phyloP scores from a whole-genome alignment of 2,113 vertebrate species.

The Egretta garzetta region DNA sequence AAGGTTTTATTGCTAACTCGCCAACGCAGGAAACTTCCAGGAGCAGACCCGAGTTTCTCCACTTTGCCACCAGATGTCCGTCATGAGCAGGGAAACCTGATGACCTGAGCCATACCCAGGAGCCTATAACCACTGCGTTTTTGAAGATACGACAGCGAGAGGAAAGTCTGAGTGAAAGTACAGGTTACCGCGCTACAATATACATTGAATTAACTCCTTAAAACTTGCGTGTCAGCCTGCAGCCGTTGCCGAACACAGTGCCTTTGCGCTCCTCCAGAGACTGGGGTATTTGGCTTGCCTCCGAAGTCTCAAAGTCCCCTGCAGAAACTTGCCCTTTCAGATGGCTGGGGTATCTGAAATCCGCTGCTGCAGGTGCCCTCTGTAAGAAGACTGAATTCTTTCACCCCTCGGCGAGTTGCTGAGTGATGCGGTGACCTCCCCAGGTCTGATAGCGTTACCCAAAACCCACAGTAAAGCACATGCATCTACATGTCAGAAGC shows the following conservation, averaged over 20 bases:
- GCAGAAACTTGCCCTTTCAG: neutral
- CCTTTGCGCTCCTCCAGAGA: neutral
- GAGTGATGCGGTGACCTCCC: neutral
- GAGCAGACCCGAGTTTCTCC: conserved; percentile 49
- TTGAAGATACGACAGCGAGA: conserved; percentile 1
- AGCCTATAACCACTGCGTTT: conserved; percentile 19
- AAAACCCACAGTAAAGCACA: neutral
- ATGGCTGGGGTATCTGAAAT: neutral
- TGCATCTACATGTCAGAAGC: neutral
- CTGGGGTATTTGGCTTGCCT: neutral
- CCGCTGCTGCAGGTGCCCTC: neutral
- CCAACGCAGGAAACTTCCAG: neutral
- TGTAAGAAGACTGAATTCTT: neutral
- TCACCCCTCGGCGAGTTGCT: neutral
- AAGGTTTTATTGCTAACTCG: neutral
- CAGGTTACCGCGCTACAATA: neutral
- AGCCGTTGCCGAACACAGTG: neutral
- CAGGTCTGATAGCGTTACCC: neutral
- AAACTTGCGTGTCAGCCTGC: neutral
- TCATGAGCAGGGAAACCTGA: conserved; percentile 74
- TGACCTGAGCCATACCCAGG: neutral
- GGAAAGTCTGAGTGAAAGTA: conserved; percentile 40
- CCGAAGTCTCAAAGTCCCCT: neutral
- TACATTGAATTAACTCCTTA: conserved; percentile 11
- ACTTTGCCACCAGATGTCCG: conserved; percentile 77